These are phyloP conservation scores for Probosciger aterrimus DNA, from an alignment of 2,113 vertebrate species.

Conservation along the genomic window DNA sequence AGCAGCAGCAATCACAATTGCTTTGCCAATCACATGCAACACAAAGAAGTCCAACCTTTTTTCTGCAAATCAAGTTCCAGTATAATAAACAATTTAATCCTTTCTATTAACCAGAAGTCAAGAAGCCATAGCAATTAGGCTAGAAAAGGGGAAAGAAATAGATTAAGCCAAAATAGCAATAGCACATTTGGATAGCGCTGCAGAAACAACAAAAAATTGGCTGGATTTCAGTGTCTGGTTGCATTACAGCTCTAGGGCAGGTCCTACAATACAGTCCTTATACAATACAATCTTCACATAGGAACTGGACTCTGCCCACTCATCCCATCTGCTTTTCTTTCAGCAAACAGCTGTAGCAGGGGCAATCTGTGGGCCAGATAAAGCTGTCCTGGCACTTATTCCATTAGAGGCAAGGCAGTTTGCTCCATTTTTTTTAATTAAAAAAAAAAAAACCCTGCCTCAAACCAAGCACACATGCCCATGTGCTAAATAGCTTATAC, in stretches of 20 bases:
- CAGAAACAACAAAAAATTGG: not conserved
- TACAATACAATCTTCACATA: not conserved
- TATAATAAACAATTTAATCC: not conserved
- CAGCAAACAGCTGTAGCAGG: not conserved
- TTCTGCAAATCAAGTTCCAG: not conserved
- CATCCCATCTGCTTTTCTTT: not conserved
- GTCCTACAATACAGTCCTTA: not conserved
- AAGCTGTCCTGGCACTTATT: not conserved
- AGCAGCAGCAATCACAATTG: not conserved
- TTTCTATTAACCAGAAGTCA: not conserved
- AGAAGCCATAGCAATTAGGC: not conserved
- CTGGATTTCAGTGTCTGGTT: not conserved
- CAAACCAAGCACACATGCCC: not conserved
- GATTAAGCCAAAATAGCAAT: not conserved
- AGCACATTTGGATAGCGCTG: not conserved
- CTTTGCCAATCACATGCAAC: not conserved
- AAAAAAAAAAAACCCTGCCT: not conserved
- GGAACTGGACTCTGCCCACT: not conserved
- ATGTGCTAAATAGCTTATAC: not conserved
- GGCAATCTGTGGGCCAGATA: not conserved
- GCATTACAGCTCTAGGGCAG: not conserved
- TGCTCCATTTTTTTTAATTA: slow-evolving; percentile 24
- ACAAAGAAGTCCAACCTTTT: not conserved
- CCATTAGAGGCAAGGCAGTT: not conserved
- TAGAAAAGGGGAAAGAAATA: not conserved